These are phyloP conservation scores for Chymomyza procnemis DNA, from an alignment of 2,888 invertebrate species.

Conservation along the genomic window DNA sequence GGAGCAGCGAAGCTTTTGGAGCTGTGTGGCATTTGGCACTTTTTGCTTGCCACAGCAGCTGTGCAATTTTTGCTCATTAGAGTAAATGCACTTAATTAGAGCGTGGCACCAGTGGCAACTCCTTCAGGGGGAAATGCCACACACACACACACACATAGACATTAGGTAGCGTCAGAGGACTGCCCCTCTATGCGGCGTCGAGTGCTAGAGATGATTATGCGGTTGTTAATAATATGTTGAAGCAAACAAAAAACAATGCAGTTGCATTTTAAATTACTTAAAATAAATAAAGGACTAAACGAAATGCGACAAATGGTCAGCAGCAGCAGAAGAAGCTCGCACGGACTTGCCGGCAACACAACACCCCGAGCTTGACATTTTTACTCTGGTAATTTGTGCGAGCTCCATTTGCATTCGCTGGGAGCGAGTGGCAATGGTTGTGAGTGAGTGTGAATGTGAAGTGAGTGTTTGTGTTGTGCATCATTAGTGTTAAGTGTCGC, in stretches of 20 bases:
- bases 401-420: conserved; percentile 25
- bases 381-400: conserved; percentile 21
- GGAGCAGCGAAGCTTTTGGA: neutral
- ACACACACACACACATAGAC: neutral
- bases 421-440: conserved; percentile 27
- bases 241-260: conserved; percentile 32
- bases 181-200: too few species aligned
- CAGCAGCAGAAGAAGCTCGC: neutral
- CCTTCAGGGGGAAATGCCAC: conserved; percentile 30
- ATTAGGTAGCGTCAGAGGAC: neutral
- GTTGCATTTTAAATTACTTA: conserved; percentile 52
- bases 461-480: conserved; percentile 32
- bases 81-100: conserved; percentile 71
- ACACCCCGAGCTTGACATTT: conserved; percentile 46
- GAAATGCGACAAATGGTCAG: conserved; percentile 64
- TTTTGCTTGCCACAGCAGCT: conserved; percentile 20
- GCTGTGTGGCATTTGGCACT: conserved; percentile 11
- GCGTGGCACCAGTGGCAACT: conserved; percentile 37
- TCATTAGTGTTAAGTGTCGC: conserved; percentile 46
- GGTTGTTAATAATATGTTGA: conserved; percentile 64
- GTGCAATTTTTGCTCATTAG: conserved; percentile 69
- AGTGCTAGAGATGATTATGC: conserved; percentile 53
- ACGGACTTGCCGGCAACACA: conserved; percentile 30
- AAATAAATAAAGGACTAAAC: conserved; percentile 64
- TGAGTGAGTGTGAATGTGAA: conserved; percentile 47